Evolutionary conservation across 2,113 vertebrate species (phyloP).

Genomic region (Pantherophis guttatus): DNA sequence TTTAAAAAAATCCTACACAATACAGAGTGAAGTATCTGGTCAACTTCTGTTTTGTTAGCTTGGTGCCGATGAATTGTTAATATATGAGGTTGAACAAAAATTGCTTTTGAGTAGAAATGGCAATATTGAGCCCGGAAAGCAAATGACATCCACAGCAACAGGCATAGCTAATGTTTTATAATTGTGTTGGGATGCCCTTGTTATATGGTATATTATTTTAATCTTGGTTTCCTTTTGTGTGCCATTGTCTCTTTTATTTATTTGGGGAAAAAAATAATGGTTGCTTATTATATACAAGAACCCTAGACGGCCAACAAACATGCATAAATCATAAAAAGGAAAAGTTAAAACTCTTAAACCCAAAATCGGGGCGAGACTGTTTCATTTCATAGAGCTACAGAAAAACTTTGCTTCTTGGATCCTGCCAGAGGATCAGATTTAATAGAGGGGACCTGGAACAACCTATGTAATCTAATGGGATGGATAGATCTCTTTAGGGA

Average conservation of each 20-base stretch:
- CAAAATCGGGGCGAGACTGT: neutral
- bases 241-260: neutral
- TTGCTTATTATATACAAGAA: neutral
- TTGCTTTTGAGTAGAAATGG: neutral
- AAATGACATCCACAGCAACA: neutral
- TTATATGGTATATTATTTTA: neutral
- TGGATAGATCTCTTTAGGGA: neutral
- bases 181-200: neutral
- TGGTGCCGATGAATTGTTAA: neutral
- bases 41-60: neutral
- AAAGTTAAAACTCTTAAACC: neutral
- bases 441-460: neutral
- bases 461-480: neutral
- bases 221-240: neutral
- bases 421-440: neutral
- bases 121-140: neutral
- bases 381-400: neutral
- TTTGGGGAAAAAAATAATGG: neutral
- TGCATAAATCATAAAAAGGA: neutral
- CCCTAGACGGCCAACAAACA: neutral
- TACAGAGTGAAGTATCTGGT: neutral
- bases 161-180: neutral
- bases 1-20: neutral
- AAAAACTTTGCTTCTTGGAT: neutral
- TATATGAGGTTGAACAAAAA: neutral